These are phyloP conservation scores for Eulithis prunata DNA, from an alignment of 2,888 invertebrate species.

Conservation along the genomic window DNA sequence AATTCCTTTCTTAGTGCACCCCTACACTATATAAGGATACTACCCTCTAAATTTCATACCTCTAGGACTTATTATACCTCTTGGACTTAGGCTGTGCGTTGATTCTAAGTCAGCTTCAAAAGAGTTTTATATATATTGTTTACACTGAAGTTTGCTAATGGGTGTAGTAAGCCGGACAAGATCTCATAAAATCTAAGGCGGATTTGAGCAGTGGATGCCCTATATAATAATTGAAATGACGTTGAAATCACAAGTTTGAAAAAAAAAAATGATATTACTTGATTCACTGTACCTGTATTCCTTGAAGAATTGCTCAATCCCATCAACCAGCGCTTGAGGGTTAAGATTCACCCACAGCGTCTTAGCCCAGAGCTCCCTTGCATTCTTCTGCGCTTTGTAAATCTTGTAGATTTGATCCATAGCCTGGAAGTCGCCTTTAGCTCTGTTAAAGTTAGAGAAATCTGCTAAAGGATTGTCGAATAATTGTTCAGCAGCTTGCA, in stretches of 20 bases:
- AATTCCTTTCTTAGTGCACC: too few relatives aligned
- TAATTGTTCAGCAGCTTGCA: conserved; percentile 89
- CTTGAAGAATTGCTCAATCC: conserved; percentile 93
- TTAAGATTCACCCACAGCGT: conserved; percentile 95
- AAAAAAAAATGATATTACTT: background rate
- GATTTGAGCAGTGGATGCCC: too few relatives aligned
- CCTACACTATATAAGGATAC: too few relatives aligned
- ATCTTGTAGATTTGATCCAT: conserved; percentile 90
- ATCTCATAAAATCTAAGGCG: too few relatives aligned
- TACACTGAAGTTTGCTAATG: too few relatives aligned
- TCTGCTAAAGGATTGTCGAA: conserved; percentile 95
- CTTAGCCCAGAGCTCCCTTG: conserved; percentile 92
- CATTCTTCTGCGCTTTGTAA: conserved; percentile 90
- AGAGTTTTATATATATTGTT: too few relatives aligned
- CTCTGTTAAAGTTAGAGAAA: conserved; percentile 89
- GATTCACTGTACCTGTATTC: conserved; percentile 82
- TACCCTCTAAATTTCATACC: too few relatives aligned
- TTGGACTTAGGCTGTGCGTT: too few relatives aligned
- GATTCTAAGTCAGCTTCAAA: too few relatives aligned
- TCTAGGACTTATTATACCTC: too few relatives aligned
- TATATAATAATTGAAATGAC: too few relatives aligned
- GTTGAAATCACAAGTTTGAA: background rate
- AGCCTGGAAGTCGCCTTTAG: conserved; percentile 85
- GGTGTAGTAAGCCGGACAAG: too few relatives aligned
- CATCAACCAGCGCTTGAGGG: conserved; percentile 92